These are phyloP conservation scores for Desoria tigrina DNA, from an alignment of 2,888 invertebrate genomes.

Conservation along the genomic window DNA sequence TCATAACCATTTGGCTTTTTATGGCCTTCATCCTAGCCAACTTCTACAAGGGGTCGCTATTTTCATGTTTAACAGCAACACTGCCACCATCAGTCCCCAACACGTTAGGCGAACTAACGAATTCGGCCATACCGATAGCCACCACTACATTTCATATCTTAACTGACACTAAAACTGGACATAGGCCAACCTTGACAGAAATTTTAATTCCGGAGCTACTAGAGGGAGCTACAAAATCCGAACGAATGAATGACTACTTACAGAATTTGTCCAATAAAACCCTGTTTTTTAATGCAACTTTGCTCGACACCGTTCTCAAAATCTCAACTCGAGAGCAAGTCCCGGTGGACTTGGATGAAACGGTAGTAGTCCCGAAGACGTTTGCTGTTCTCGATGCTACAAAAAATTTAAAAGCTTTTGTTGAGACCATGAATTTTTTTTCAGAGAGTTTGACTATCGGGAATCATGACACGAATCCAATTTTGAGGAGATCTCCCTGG, in stretches of 20 bases:
- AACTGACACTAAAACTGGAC: too few species aligned
- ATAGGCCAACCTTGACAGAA: too few species aligned
- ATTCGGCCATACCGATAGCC: too few species aligned
- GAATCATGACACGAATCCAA: neutral
- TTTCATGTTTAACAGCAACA: neutral
- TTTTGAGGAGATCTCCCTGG: conserved; percentile 5
- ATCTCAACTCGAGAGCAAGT: neutral
- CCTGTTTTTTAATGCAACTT: neutral
- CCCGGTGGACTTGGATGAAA: neutral
- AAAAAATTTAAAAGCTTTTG: neutral
- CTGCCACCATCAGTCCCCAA: neutral
- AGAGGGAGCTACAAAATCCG: neutral
- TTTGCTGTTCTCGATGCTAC: conserved; percentile 2
- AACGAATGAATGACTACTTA: too few species aligned
- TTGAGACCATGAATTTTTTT: too few species aligned
- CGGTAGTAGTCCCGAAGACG: neutral
- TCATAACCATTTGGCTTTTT: neutral
- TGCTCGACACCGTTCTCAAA: neutral
- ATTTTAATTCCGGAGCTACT: neutral
- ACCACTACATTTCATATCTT: neutral
- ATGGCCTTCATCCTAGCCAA: neutral
- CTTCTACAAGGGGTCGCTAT: conserved; percentile 13
- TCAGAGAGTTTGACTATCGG: neutral
- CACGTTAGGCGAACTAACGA: neutral
- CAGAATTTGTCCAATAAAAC: neutral